A percentile compares a stretch with the other conserved stretches of the same genome.
phyloP scores from a whole-genome alignment of 1,140 invertebrate species.

The Drosophila bocqueti region DNA sequence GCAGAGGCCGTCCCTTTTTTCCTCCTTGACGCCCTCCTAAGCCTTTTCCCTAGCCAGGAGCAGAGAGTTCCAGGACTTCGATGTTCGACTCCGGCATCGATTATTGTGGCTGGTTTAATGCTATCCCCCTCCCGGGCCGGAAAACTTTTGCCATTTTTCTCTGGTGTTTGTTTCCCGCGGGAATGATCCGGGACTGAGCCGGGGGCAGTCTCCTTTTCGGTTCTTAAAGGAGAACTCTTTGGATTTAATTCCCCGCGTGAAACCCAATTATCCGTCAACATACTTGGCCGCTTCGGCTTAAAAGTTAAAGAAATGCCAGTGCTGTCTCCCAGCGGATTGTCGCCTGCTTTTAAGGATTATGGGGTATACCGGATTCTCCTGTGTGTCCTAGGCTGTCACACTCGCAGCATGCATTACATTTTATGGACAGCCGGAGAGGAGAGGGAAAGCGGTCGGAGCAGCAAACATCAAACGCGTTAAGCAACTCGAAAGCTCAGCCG shows the following conservation, averaged over 20 bases:
- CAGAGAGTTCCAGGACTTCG: conserved; percentile 17
- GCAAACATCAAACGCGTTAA: conserved; percentile 79
- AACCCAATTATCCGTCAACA: conserved; percentile 38
- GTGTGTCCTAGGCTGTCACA: conserved; percentile 50
- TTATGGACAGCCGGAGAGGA: conserved; percentile 34
- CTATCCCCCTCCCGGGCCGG: conserved; percentile 3
- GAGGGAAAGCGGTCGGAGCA: neutral
- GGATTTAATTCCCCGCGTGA: conserved; percentile 28
- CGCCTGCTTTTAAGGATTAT: conserved; percentile 24
- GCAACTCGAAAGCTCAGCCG: conserved; percentile 78
- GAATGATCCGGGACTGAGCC: conserved; percentile 4
- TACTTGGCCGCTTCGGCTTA: conserved; percentile 8
- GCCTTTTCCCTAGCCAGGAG: conserved; percentile 17
- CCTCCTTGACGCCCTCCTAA: conserved; percentile 11
- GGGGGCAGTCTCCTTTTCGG: neutral
- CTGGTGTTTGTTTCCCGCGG: conserved; percentile 43
- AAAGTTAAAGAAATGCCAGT: conserved; percentile 35
- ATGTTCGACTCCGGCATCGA: conserved; percentile 68
- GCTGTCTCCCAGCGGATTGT: conserved; percentile 32
- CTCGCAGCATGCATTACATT: conserved; percentile 62
- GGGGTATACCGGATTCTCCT: conserved; percentile 3
- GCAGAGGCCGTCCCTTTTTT: conserved; percentile 22
- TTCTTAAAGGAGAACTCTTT: conserved; percentile 16
- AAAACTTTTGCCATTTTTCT: conserved; percentile 66
- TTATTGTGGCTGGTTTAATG: conserved; percentile 66